A percentile compares a stretch with the other conserved stretches of the same genome.
Evolutionary conservation across 2,888 invertebrate genomes (phyloP).

Genomic region (Loripinus fragilis): DNA sequence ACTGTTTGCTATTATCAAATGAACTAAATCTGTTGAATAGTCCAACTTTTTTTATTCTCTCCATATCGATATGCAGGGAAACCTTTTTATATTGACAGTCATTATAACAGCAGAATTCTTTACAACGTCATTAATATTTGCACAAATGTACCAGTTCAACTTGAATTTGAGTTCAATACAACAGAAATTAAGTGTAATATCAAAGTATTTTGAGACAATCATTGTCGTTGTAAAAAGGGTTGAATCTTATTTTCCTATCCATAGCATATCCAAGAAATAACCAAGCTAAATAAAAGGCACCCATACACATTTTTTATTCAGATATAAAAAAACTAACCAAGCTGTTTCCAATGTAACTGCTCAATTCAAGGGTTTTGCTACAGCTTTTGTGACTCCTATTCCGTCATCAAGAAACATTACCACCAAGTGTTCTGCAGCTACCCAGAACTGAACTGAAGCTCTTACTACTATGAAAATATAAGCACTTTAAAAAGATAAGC

Average conservation of each 20-base stretch:
- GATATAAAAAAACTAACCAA: neutral
- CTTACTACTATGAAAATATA: neutral
- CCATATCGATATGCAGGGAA: neutral
- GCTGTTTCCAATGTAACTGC: neutral
- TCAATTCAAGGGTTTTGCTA: neutral
- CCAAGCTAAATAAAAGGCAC: neutral
- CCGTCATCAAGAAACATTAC: slow-evolving; percentile 5
- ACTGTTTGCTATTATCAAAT: neutral
- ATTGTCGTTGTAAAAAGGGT: too few species aligned
- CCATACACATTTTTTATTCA: neutral
- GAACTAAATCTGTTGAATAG: neutral
- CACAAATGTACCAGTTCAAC: too few species aligned
- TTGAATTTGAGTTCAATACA: too few species aligned
- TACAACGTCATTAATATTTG: too few species aligned
- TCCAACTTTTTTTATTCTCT: neutral
- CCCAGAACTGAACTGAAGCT: neutral
- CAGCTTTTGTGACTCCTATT: neutral
- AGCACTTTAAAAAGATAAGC: too few species aligned
- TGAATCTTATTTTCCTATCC: neutral
- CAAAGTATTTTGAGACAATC: too few species aligned
- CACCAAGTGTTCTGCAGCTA: neutral
- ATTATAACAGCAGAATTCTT: too few species aligned
- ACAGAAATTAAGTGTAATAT: too few species aligned
- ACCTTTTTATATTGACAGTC: too few species aligned
- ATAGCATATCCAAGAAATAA: neutral